phyloP scores from a whole-genome alignment of 2,888 invertebrate species.

The Polylopha cassiicola region DNA sequence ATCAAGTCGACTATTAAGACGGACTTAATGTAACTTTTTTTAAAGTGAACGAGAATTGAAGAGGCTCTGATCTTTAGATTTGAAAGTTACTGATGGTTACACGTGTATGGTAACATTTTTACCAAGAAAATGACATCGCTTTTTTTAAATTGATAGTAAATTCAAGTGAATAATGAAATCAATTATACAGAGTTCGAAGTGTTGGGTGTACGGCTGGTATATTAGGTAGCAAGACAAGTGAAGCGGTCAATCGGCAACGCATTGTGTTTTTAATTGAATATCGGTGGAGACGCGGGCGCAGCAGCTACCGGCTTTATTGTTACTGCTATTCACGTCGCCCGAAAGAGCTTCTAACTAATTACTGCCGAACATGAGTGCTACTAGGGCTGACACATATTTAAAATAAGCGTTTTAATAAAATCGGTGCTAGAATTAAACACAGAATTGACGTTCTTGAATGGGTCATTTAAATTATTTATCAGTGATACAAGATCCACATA shows the following conservation, averaged over 20 bases:
- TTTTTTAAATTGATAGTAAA: not conserved
- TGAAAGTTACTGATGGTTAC: slow-evolving; percentile 25
- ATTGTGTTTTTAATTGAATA: slow-evolving; percentile 65
- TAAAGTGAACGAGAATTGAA: slow-evolving; percentile 52
- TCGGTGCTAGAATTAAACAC: not conserved
- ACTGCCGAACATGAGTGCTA: slow-evolving; percentile 36
- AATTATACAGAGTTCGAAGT: slow-evolving; percentile 18
- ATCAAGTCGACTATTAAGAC: slow-evolving; percentile 72
- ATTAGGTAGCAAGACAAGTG: slow-evolving; percentile 13
- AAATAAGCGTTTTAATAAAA: not conserved
- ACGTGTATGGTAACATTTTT: slow-evolving; percentile 28
- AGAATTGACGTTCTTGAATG: no score
- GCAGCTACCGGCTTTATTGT: slow-evolving; percentile 62
- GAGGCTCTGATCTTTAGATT: slow-evolving; percentile 45
- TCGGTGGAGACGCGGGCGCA: slow-evolving; percentile 36
- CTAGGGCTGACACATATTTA: slow-evolving; percentile 44
- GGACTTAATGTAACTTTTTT: slow-evolving; percentile 70
- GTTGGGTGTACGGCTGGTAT: slow-evolving; percentile 13
- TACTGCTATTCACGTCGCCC: slow-evolving; percentile 53
- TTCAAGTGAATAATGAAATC: slow-evolving; percentile 8
- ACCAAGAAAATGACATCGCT: not conserved
- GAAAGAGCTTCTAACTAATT: slow-evolving; percentile 68
- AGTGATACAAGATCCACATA: no score
- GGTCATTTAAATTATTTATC: no score
- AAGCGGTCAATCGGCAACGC: slow-evolving; percentile 22